Conservation (phyloP, 2,888 invertebrate genomes). For the Oligia fasciuncula region DNA sequence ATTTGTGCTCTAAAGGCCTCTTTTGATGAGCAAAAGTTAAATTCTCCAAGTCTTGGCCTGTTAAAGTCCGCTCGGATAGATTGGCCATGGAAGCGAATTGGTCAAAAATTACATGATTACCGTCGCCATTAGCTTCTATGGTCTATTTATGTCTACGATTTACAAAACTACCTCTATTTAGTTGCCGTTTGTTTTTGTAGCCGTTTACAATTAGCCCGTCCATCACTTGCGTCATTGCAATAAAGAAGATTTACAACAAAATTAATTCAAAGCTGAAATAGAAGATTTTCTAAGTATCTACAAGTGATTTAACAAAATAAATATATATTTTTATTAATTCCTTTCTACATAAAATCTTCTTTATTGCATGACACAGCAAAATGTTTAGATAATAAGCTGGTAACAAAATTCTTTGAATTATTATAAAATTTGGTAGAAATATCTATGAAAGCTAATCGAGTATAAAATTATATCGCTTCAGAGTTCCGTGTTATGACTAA, state of each 20-base stretch:
- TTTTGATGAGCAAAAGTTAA: slow-evolving; percentile 8
- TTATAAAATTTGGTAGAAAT: slow-evolving; percentile 69
- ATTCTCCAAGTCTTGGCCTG: slow-evolving; percentile 34
- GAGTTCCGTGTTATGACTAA: slow-evolving; percentile 61
- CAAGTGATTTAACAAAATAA: slow-evolving; percentile 26
- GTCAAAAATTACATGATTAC: slow-evolving; percentile 72
- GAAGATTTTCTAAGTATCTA: slow-evolving; percentile 32
- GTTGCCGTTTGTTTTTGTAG: slow-evolving; percentile 70
- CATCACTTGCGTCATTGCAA: slow-evolving; percentile 52
- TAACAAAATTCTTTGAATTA: slow-evolving; percentile 73
- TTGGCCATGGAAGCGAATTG: slow-evolving; percentile 78
- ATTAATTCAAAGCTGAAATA: slow-evolving; percentile 11
- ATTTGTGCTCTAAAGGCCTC: slow-evolving; percentile 43
- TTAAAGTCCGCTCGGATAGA: slow-evolving; percentile 60
- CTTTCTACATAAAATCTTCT: slow-evolving; percentile 33
- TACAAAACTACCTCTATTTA: slow-evolving; percentile 78
- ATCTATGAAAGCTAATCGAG: slow-evolving; percentile 70
- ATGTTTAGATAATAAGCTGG: slow-evolving; percentile 69
- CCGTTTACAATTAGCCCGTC: slow-evolving; percentile 73
- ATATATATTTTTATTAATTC: neutral
- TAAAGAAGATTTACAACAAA: slow-evolving; percentile 50
- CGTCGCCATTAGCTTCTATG: slow-evolving; percentile 66
- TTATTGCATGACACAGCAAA: slow-evolving; percentile 62
- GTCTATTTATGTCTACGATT: slow-evolving; percentile 69
- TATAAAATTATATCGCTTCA: slow-evolving; percentile 61